These are phyloP conservation scores for Monoplex corrugatus DNA, from an alignment of 2,888 invertebrate species.

Conservation along the genomic window DNA sequence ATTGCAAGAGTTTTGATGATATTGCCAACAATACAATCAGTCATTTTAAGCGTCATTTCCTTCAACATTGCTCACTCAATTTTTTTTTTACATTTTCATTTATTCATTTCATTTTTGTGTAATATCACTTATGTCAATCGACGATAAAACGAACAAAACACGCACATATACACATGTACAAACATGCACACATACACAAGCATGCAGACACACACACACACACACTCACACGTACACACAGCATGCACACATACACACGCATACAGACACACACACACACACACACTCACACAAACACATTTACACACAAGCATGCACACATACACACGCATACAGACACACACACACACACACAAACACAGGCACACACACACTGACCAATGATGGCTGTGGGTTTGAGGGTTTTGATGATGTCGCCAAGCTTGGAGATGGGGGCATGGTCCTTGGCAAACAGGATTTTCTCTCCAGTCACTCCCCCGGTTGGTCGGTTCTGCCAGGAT, in stretches of 20 bases:
- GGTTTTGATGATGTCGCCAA: conserved; percentile 90
- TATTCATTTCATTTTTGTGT: no score
- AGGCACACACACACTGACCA: conserved; percentile 84
- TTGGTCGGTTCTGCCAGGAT: conserved; percentile 87
- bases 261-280: neutral
- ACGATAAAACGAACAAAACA: no score
- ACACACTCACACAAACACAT: neutral
- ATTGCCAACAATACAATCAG: no score
- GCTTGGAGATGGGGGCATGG: conserved; percentile 86
- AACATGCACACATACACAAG: neutral
- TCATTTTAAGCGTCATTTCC: no score
- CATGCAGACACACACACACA: neutral
- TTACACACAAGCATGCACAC: neutral
- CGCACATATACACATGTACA: neutral
- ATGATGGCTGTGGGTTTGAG: conserved; percentile 95
- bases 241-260: neutral
- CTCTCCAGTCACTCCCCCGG: conserved; percentile 87
- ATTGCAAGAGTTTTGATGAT: no score
- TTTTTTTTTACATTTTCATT: no score
- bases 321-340: neutral
- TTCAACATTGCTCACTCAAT: no score
- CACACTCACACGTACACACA: neutral
- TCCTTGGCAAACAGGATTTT: conserved; percentile 89
- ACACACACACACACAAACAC: neutral
- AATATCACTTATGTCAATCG: no score